phyloP scores from a whole-genome alignment of 92 coral and sea anemone species.

The Epizoanthus fatuus region DNA sequence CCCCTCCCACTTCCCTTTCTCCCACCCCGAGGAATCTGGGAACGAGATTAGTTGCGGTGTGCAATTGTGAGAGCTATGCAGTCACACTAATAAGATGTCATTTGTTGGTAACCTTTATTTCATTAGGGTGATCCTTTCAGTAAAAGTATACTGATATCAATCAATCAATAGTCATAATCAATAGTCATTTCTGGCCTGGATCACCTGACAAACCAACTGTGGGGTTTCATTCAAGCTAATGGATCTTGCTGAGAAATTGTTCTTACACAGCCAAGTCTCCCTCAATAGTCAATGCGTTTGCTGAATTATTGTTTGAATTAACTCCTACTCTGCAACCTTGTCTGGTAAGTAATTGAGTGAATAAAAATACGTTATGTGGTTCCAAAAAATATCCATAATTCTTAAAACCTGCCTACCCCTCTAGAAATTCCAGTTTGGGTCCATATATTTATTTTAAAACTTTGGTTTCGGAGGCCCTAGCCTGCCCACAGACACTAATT shows the following conservation, averaged over 20 bases:
- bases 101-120: not conserved
- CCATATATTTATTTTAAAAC: too few species aligned
- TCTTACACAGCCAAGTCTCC: constrained; percentile 62
- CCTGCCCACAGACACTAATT: too few species aligned
- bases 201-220: constrained; percentile 58
- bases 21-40: too few species aligned
- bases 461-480: too few species aligned
- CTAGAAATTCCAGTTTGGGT: too few species aligned
- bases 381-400: too few species aligned
- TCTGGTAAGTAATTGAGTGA: not conserved
- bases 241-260: constrained; percentile 59
- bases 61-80: constrained; percentile 58
- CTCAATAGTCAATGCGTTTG: constrained; percentile 40
- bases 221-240: constrained; percentile 57
- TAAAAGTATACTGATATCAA: too few species aligned
- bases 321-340: constrained; percentile 62
- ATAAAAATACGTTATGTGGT: too few species aligned
- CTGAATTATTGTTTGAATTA: constrained; percentile 52
- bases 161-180: too few species aligned
- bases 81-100: constrained; percentile 53
- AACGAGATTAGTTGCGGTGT: constrained; percentile 23
- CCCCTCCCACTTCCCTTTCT: too few species aligned
- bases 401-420: too few species aligned
- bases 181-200: constrained; percentile 48
- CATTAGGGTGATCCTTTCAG: too few species aligned